A percentile compares a stretch with the other conserved stretches of the same genome.
These are phyloP conservation scores for Cryptotis parvus DNA, from an alignment of 2,113 vertebrate species.

Conservation along the genomic window DNA sequence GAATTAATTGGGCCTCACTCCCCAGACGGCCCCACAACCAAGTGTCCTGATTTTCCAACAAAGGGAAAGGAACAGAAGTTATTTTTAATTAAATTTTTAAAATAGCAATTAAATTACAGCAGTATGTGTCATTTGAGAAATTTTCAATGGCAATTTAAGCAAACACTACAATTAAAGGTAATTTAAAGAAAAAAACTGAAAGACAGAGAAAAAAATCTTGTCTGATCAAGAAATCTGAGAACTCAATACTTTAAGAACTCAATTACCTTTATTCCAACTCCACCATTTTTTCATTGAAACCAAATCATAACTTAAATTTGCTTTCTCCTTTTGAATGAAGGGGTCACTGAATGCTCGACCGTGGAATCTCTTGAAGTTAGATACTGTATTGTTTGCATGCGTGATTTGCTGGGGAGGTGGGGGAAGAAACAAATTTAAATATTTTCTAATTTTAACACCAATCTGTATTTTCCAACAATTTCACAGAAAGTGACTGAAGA, in stretches of 20 bases:
- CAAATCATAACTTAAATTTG: slow-evolving; percentile 88
- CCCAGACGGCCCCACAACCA: too few relatives aligned
- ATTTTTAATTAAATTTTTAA: too few relatives aligned
- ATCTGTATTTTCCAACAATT: background rate
- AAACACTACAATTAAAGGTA: background rate
- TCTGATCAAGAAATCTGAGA: background rate
- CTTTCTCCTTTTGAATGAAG: slow-evolving; percentile 89
- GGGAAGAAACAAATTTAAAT: slow-evolving; percentile 59
- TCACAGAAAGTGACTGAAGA: background rate
- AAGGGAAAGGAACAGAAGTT: too few relatives aligned
- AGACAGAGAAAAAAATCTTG: background rate
- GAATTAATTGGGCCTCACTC: too few relatives aligned
- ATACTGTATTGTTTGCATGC: slow-evolving; percentile 90
- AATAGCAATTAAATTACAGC: background rate
- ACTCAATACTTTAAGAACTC: too few relatives aligned
- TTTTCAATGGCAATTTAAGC: slow-evolving; percentile 26
- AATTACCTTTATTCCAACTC: slow-evolving; percentile 91
- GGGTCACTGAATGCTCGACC: slow-evolving; percentile 88
- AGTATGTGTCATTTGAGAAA: background rate
- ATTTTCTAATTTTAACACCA: slow-evolving; percentile 6
- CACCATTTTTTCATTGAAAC: slow-evolving; percentile 89
- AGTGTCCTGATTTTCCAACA: too few relatives aligned
- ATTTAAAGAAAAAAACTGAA: background rate
- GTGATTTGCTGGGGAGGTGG: slow-evolving; percentile 88
- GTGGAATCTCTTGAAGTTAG: slow-evolving; percentile 91